phyloP scores from a whole-genome alignment of 2,113 vertebrate genomes.

The Protomyctophum bolini region DNA sequence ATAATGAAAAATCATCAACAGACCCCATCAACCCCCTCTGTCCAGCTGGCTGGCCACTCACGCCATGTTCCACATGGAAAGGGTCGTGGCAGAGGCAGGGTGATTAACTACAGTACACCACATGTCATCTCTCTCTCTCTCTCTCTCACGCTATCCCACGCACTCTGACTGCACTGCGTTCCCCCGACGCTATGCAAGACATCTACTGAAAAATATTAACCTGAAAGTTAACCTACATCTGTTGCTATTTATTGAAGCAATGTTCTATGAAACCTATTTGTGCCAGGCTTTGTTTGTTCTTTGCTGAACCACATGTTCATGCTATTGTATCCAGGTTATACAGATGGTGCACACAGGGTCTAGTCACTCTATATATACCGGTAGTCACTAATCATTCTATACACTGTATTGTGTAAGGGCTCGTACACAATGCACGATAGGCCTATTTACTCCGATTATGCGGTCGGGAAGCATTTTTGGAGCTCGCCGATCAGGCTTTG shows the following conservation, averaged over 20 bases:
- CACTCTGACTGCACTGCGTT: conserved; percentile 19
- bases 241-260: conserved; percentile 6
- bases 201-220: conserved; percentile 5
- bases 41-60: conserved; percentile 66
- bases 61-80: conserved; percentile 48
- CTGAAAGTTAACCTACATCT: background rate
- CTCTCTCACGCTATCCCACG: conserved; percentile 41
- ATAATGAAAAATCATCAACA: conserved; percentile 61
- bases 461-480: background rate
- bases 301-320: background rate
- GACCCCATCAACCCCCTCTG: conserved; percentile 27
- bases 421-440: conserved; percentile 35
- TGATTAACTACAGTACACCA: conserved; percentile 63
- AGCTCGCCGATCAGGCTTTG: background rate
- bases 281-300: background rate
- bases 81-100: conserved; percentile 45
- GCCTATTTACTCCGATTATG: background rate
- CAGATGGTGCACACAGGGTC: conserved; percentile 28
- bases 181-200: conserved; percentile 33
- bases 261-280: conserved; percentile 4
- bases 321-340: conserved; percentile 26
- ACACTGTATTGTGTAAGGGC: conserved; percentile 43
- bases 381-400: conserved; percentile 23
- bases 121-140: conserved; percentile 39
- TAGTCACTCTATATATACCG: conserved; percentile 1